A percentile compares a stretch with the other conserved stretches of the same genome.
phyloP scores from a whole-genome alignment of 92 coral and sea anemone genomes.

The Blastomussa wellsi region DNA sequence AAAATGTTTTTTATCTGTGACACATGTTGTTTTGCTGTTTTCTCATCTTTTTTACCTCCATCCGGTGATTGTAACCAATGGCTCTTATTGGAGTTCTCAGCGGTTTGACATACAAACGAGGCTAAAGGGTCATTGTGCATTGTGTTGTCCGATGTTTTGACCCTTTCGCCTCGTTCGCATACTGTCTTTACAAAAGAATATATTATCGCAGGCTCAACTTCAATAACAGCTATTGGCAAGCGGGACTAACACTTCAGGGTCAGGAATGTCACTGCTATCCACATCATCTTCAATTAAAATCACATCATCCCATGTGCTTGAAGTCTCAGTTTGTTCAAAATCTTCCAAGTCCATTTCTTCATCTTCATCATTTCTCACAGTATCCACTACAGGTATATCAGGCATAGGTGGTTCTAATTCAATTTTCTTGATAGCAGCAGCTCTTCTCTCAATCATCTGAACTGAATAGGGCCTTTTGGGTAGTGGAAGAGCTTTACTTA shows the following conservation, averaged over 20 bases:
- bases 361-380: conserved; percentile 23
- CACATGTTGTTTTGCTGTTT: conserved; percentile 57
- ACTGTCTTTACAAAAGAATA: too few relatives aligned
- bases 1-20: conserved; percentile 34
- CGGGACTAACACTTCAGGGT: conserved; percentile 32
- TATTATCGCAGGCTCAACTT: too few relatives aligned
- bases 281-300: conserved; percentile 21
- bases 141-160: too few relatives aligned
- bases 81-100: too few relatives aligned
- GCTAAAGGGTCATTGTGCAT: too few relatives aligned
- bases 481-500: conserved; percentile 16
- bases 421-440: conserved; percentile 4
- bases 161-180: too few relatives aligned
- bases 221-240: too few relatives aligned
- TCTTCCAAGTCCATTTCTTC: conserved; percentile 22
- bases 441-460: conserved; percentile 24
- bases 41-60: too few relatives aligned
- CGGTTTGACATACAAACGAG: too few relatives aligned
- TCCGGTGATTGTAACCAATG: conserved; percentile 53
- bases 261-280: conserved; percentile 24
- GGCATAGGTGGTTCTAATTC: conserved; percentile 7
- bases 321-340: conserved; percentile 35
- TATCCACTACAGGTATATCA: conserved; percentile 19
- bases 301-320: conserved; percentile 12
- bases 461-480: conserved; percentile 29